Percentiles rank a stretch among this genome's conserved stretches.
Conservation (phyloP, 92 coral and sea anemone species). For the Hydrozoanthus gracilis region DNA sequence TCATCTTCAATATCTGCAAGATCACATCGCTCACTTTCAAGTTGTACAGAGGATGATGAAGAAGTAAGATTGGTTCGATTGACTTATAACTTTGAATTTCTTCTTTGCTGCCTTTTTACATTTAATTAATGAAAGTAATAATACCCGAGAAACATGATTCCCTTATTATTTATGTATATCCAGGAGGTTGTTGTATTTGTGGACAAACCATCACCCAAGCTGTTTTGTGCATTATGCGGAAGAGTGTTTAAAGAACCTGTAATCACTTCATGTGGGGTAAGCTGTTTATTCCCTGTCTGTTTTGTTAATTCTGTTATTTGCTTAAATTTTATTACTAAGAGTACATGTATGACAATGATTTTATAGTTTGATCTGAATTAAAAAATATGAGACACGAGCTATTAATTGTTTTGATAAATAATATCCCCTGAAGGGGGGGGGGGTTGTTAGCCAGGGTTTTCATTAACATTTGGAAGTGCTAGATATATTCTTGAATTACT, state of each 20-base stretch:
- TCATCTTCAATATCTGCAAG: slow-evolving; percentile 90
- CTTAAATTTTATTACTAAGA: too few relatives aligned
- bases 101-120: neutral
- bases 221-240: slow-evolving; percentile 87
- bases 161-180: too few relatives aligned
- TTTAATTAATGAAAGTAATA: neutral
- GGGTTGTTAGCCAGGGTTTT: too few relatives aligned
- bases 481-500: neutral
- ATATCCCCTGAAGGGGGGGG: too few relatives aligned
- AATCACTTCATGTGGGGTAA: slow-evolving; percentile 99
- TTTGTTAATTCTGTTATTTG: too few relatives aligned
- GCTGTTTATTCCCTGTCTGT: neutral
- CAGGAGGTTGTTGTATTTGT: slow-evolving; percentile 94
- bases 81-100: neutral
- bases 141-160: neutral
- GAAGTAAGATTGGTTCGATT: slow-evolving; percentile 56
- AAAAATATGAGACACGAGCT: too few relatives aligned
- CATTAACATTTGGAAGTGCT: too few relatives aligned
- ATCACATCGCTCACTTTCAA: slow-evolving; percentile 86
- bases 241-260: slow-evolving; percentile 97
- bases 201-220: slow-evolving; percentile 92
- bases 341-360: too few relatives aligned
- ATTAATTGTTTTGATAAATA: too few relatives aligned
- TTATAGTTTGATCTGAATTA: too few relatives aligned
- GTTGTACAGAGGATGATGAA: slow-evolving; percentile 87